Evolutionary conservation across 2,113 vertebrate genomes (phyloP), one percentile per base, ranked within the genome.

Genomic region (Syngnathoides biaculeatus): DNA sequence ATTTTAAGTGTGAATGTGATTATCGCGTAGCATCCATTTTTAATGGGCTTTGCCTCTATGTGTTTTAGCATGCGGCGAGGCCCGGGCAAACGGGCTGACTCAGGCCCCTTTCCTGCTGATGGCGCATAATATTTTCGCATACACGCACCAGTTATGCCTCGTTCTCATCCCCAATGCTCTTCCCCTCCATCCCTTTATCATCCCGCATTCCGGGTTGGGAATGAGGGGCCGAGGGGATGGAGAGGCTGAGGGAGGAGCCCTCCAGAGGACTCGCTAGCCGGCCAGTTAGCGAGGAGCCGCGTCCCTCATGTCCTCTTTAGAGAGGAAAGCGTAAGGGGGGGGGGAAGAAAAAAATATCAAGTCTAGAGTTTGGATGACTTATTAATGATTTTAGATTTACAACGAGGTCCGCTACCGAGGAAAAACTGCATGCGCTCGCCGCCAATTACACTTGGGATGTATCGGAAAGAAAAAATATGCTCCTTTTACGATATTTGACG

Each of bases 1-100:
- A 92, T 90, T 92, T 92, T 92, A 92, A 92, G 90, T 87, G 91
- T 64, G 90, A 92, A 92, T 92, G 90, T 90, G 91, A 93, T 93
- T 92, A 93, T 93, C 84, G 86, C 64, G 55, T 81, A 69, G 87
- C 91, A 92, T 93, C 92, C 90, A 93, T 93, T 92, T 93, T 93
- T 93, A 93, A 93, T 93, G 89, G 89, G 85, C 88, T 90, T 90
- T 90, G 87, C 87, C 88, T 88, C 87, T 88, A 82, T 89, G 89
- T 91, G 90, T 93, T 93, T 93, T 92, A 92, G 91, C 89, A 92
- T 89, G 88, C 90, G 79, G 89, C 82, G 82, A 86, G 86, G 86
- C 84, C 86, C 67, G 3, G 15, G 76, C 87, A 75, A 84, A 86
- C 60, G 64, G 55, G 90, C 90, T 92, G 91, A 93, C 78, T 92